A percentile compares a stretch with the other conserved stretches of the same genome.
Conservation (phyloP, 2,797 vertebrate species). For the Rhinoraja longicauda region DNA sequence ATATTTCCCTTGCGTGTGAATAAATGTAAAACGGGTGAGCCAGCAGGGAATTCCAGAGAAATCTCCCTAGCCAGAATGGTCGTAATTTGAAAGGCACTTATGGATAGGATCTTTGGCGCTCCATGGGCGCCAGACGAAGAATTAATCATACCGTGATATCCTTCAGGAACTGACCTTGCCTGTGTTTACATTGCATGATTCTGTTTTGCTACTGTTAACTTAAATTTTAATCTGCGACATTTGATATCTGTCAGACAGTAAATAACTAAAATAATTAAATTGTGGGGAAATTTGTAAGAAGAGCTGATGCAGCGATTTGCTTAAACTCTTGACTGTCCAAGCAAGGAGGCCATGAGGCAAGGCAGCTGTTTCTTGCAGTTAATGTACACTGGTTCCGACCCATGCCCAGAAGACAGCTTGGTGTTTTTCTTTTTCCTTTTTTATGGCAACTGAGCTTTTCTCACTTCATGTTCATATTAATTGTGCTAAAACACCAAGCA, state of each 20-base stretch:
- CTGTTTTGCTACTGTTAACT: conserved; percentile 7
- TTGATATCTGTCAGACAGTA: conserved; percentile 41
- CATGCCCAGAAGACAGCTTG: conserved; percentile 50
- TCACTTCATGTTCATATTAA: conserved; percentile 41
- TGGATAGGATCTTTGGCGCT: background rate
- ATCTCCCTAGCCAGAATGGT: too few species aligned
- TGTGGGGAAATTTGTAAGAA: conserved; percentile 47
- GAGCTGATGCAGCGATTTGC: conserved; percentile 50
- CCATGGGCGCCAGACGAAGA: background rate
- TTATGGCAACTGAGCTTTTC: conserved; percentile 26
- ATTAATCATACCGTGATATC: background rate
- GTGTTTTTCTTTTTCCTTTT: background rate
- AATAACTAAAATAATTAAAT: conserved; percentile 49
- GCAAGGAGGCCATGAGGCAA: conserved; percentile 43
- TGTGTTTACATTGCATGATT: background rate
- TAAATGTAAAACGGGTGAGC: too few species aligned
- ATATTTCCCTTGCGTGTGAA: too few species aligned
- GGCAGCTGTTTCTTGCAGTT: conserved; percentile 54
- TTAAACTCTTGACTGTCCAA: conserved; percentile 46
- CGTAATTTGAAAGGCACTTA: too few species aligned
- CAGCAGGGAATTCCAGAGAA: too few species aligned
- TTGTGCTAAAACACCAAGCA: conserved; percentile 46
- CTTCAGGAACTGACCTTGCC: background rate
- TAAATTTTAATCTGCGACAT: conserved; percentile 40
- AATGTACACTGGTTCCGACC: conserved; percentile 47